A percentile compares a stretch with the other conserved stretches of the same genome.
Evolutionary conservation across 2,888 invertebrate genomes (phyloP).

Genomic region (Lycaena phlaeas): DNA sequence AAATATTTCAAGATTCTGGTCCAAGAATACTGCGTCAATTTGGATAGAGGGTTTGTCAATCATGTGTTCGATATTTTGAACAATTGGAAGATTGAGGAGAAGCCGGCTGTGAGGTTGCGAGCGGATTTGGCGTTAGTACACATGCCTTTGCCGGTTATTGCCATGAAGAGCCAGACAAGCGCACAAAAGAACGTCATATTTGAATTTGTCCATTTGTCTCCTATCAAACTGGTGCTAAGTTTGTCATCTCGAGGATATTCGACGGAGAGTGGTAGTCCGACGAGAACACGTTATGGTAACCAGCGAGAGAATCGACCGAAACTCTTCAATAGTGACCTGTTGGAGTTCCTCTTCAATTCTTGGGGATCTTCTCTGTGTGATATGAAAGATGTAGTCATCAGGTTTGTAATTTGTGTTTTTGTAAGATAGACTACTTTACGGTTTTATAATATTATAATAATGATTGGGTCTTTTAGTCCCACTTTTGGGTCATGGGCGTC

Average conservation of each 20-base stretch:
- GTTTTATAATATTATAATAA: too few species aligned
- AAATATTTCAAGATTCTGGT: slow-evolving; percentile 76
- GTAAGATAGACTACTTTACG: neutral
- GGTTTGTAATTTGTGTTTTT: slow-evolving; percentile 41
- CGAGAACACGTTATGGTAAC: slow-evolving; percentile 35
- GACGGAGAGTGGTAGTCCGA: slow-evolving; percentile 42
- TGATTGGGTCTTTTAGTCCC: too few species aligned
- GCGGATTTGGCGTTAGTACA: slow-evolving; percentile 73
- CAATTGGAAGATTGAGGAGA: slow-evolving; percentile 72
- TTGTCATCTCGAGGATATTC: slow-evolving; percentile 65
- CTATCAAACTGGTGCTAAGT: slow-evolving; percentile 75
- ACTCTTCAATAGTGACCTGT: slow-evolving; percentile 70
- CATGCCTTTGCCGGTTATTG: slow-evolving; percentile 67
- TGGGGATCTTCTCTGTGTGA: slow-evolving; percentile 77
- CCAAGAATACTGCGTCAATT: slow-evolving; percentile 78
- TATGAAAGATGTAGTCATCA: slow-evolving; percentile 76
- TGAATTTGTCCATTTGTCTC: slow-evolving; percentile 74
- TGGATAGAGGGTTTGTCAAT: slow-evolving; percentile 79
- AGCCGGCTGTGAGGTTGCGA: slow-evolving; percentile 70
- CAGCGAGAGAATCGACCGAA: slow-evolving; percentile 60
- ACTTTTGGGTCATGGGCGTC: too few species aligned
- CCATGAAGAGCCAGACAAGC: slow-evolving; percentile 48
- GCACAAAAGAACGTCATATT: slow-evolving; percentile 57
- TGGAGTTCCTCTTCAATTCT: slow-evolving; percentile 76
- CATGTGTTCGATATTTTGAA: slow-evolving; percentile 76